A percentile compares a stretch with the other conserved stretches of the same genome.
Conservation (phyloP, 2,113 vertebrate species). For the Nothoprocta pentlandii region DNA sequence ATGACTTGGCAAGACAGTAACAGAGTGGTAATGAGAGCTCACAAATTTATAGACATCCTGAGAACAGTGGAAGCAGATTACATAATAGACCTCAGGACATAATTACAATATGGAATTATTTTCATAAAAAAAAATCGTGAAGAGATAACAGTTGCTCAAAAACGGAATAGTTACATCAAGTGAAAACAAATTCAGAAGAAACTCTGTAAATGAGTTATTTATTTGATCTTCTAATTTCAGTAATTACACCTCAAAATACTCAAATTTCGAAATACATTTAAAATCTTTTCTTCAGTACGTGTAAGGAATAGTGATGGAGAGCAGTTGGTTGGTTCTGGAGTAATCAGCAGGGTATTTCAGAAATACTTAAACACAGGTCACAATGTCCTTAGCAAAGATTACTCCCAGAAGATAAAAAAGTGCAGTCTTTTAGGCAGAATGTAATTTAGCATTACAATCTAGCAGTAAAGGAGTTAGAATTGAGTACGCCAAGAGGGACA, state of each 20-base stretch:
- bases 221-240: background rate
- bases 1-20: background rate
- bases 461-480: background rate
- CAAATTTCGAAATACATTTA: background rate
- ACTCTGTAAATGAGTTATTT: background rate
- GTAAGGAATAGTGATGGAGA: background rate
- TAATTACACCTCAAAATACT: background rate
- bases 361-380: background rate
- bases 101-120: background rate
- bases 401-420: background rate
- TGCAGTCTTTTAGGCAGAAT: background rate
- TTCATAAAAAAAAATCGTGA: background rate
- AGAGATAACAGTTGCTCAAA: background rate
- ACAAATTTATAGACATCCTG: conserved; percentile 26
- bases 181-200: background rate
- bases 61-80: conserved; percentile 44
- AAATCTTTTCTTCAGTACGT: background rate
- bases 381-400: background rate
- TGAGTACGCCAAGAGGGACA: background rate
- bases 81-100: background rate
- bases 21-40: conserved; percentile 47
- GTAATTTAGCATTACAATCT: conserved; percentile 10
- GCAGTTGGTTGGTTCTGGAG: background rate
- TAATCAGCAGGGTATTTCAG: conserved; percentile 6
- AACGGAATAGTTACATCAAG: background rate